Evolutionary conservation across 1,140 invertebrate species (phyloP).

Genomic region (Ectropis grisescens): DNA sequence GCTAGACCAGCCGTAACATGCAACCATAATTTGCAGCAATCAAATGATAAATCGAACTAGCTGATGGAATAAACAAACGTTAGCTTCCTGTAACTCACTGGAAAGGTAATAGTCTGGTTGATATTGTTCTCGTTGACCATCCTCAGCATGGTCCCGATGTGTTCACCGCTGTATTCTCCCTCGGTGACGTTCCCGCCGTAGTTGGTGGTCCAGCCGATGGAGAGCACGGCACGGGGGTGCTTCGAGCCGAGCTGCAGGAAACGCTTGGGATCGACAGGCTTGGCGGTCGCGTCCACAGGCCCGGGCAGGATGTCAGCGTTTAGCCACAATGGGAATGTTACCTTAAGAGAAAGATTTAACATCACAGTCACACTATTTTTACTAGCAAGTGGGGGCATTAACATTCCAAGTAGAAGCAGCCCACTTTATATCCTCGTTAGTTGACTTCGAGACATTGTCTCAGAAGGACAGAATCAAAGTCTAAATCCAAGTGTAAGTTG

Average conservation of each 20-base stretch:
- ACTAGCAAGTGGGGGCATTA: too few species aligned
- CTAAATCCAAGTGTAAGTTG: too few species aligned
- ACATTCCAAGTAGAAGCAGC: too few species aligned
- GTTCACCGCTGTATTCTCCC: constrained; percentile 75
- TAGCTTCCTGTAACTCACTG: constrained; percentile 76
- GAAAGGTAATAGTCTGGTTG: constrained; percentile 82
- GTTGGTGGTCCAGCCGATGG: constrained; percentile 90
- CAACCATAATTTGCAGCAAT: too few species aligned
- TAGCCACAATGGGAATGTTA: constrained; percentile 85
- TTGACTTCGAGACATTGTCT: too few species aligned
- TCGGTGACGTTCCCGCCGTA: constrained; percentile 68
- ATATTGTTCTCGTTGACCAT: constrained; percentile 70
- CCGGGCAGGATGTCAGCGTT: constrained; percentile 91
- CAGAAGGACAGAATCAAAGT: too few species aligned
- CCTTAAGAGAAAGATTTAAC: constrained; percentile 58
- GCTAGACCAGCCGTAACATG: too few species aligned
- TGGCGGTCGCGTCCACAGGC: constrained; percentile 74
- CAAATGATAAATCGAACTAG: too few species aligned
- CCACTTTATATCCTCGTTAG: too few species aligned
- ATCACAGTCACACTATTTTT: too few species aligned
- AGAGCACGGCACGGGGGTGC: constrained; percentile 79
- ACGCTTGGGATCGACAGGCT: constrained; percentile 75
- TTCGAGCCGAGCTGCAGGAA: constrained; percentile 73
- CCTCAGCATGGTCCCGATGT: constrained; percentile 82
- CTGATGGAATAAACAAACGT: background rate